Percentiles rank a stretch among this genome's conserved stretches.
Evolutionary conservation across 2,113 vertebrate genomes (phyloP).

Genomic region (Pachycephala philippinensis): DNA sequence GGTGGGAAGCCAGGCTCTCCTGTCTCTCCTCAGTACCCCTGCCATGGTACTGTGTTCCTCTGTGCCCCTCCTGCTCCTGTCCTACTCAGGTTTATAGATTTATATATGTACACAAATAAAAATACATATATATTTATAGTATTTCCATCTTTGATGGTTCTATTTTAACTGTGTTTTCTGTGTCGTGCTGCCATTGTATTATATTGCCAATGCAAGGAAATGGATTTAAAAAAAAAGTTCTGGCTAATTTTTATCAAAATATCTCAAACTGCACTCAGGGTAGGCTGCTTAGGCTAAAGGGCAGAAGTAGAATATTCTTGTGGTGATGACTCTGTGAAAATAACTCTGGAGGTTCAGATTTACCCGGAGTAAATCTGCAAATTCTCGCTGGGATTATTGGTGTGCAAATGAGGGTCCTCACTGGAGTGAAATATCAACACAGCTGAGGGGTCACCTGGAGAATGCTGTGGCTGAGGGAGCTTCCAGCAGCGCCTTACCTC

Average conservation of each 20-base stretch:
- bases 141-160: conserved; percentile 10
- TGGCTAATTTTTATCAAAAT: conserved; percentile 34
- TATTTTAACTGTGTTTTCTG: conserved; percentile 61
- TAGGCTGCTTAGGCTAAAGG: not conserved
- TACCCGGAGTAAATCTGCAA: not conserved
- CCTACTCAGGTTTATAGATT: not conserved
- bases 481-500: not conserved
- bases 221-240: not conserved
- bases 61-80: not conserved
- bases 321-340: not conserved
- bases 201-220: conserved; percentile 30
- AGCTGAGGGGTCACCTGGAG: not conserved
- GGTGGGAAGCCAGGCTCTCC: not conserved
- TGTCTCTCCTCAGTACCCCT: not conserved
- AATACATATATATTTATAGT: not conserved
- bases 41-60: not conserved
- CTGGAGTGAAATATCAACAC: not conserved
- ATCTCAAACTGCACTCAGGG: not conserved
- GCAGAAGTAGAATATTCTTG: not conserved
- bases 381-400: not conserved
- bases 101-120: not conserved
- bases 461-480: not conserved
- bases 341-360: not conserved
- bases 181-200: conserved; percentile 44
- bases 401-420: not conserved